Base-by-base conservation (phyloP, 2,113 vertebrate species). In the Thalassoma bifasciatum region DNA sequence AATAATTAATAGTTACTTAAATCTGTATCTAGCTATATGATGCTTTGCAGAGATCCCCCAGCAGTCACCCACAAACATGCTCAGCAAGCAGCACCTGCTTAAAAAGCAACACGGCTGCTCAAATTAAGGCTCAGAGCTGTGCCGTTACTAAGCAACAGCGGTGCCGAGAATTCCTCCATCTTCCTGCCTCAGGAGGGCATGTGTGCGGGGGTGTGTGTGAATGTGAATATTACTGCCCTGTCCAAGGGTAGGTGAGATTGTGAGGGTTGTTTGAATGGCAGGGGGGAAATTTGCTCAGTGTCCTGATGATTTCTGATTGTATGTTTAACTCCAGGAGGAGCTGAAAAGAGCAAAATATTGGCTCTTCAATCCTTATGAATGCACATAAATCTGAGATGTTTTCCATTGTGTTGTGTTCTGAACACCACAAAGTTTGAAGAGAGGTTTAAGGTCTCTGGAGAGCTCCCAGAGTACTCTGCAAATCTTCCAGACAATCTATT, bases 101-200 rank as follows among this genome's bases (percentile, higher is more conserved):
- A 75, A 47, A 66, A 81, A 66, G 76, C 76, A 68, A 62, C 50
- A 61, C 37, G 38, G 75, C 73, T 36, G 54, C 49, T 84, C 51
- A 77, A 60, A 83, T 70, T 36, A 77, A 85, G n/a, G 50, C 64
- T 57, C 24, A 63, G 38, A 86, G 70, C 75, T 53, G 78, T 53
- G 72, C 44, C 53, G 91, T 92, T 90, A 85, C 91, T 83, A 90
- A 77, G 92, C 89, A 92, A 93, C 90, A 75, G 78, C 52, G 51
- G 30, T 12, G 64, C 66, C 66, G 30, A 75, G 80, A 81, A 88
- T 87, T 89, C 84, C 86, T 84, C 84, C 77, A 88, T 85, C 81
- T 87, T 86, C 69, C 81, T 84, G 75, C 72, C 75, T 78, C 51
- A 1, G 36, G 64, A 77, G 57, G 40, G 52, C 1, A 42, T 3